Evolutionary conservation across 1,140 invertebrate species (phyloP), one percentile per base, ranked within the genome.

Genomic region (Laupala kohalensis): DNA sequence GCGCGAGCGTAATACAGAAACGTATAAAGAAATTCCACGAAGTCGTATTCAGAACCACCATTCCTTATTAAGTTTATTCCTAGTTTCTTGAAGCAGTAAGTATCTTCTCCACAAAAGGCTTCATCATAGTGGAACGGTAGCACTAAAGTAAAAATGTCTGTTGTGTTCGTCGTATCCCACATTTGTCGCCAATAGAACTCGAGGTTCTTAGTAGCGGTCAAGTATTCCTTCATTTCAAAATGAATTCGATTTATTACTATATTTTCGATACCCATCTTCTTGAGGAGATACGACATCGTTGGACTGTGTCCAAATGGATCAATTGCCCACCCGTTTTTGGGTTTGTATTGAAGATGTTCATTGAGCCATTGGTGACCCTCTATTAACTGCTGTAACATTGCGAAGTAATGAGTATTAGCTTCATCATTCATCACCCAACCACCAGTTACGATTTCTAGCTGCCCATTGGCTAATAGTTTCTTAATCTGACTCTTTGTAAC

Each of bases 371-470:
- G 92, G 82, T 99, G 96, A 3, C 97, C 97, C 74, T 95, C 92
- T 0, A 94, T 90, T 67, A 98, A 80, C 78, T 99, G 95, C 80
- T 95, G 89, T 0, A 97, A 79, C 74, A 97, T 92, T 4, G 94
- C 89, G 29, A 92, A 88, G 87, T 96, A 95, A 80, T 98, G 94
- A 0, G 94, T 89, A 73, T 92, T 95, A 0, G 96, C 94, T 83
- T 99, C 97, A 79, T 99, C 97, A n/a, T 92, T 92, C 96, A 98
- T 98, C 0, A 98, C 96, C 95, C 96, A 99, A n/a, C 96, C 96
- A 23, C 96, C 96, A 0, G 94, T 94, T 0, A 96, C 93, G 73
- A 90, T 89, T 81, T 94, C 92, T 29, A 93, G 79, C 78, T 94
- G 89, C 15, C 86, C 84, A 73, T 85, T 85, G 25, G 84, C 80